A percentile compares a stretch with the other conserved stretches of the same genome.
phyloP scores from a whole-genome alignment of 2,797 vertebrate genomes.

The Menidia menidia region DNA sequence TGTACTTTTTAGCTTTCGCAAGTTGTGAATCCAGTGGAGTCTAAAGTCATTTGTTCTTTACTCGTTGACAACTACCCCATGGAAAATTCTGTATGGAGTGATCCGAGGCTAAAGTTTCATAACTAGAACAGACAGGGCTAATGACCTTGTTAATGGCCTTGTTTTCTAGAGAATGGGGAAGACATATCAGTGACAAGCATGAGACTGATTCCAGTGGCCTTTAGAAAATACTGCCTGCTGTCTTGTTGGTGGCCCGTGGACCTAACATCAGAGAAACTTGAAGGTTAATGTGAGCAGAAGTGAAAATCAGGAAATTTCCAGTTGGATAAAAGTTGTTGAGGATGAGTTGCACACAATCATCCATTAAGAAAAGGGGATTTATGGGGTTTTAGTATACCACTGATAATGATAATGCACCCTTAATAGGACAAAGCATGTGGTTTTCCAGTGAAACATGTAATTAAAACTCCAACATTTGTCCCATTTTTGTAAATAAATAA shows the following conservation, averaged over 20 bases:
- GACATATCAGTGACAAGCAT: neutral
- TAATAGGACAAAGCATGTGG: neutral
- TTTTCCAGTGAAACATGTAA: neutral
- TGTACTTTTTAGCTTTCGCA: neutral
- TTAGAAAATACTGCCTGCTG: neutral
- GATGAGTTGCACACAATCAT: neutral
- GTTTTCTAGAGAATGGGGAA: neutral
- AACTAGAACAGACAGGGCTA: slow-evolving; percentile 8
- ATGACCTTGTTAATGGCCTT: neutral
- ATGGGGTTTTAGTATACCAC: neutral
- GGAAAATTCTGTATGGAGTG: neutral
- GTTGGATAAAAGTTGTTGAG: neutral
- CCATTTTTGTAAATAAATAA: neutral
- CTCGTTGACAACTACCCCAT: neutral
- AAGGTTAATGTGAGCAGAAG: neutral
- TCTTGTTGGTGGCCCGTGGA: neutral
- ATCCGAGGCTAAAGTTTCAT: slow-evolving; percentile 1
- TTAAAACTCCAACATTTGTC: neutral
- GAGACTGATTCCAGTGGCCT: neutral
- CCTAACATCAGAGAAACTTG: neutral
- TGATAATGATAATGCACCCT: neutral
- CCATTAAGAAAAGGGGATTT: neutral
- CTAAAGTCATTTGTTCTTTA: slow-evolving; percentile 9
- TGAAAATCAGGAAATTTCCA: neutral
- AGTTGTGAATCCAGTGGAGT: neutral